Base-by-base conservation (phyloP, 2,113 vertebrate genomes). In the Ctenomys sociabilis region DNA sequence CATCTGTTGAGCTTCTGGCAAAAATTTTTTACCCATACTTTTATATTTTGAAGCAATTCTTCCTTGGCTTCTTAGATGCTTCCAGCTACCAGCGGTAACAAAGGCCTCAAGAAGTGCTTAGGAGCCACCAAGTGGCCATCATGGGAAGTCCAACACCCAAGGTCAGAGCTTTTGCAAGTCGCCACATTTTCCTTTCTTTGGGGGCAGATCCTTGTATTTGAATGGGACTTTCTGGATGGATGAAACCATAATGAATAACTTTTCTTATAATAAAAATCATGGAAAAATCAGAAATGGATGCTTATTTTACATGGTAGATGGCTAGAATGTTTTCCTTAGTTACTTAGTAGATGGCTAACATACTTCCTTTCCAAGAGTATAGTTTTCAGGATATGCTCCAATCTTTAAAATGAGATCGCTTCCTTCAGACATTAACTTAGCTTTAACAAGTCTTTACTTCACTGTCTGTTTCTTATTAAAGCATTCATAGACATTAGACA, bases 41-140 rank as follows among this genome's bases (percentile, higher is more conserved):
- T 86, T 86, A 16, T 75, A 16, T 81, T 94, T 92, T n/a, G 32
- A 28, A 40, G 22, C 7, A 6, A 37, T 93, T 59, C 52, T 32
- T 52, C 14, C 30, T 66, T 49, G 13, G 63, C 52, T 21, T 64
- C 0, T 0, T 12, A 72, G 45, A 32, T 40, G 10, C n/a, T 35
- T 24, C 43, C 54, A 13, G 14, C 4, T n/a, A 61, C 30, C n/a
- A 2, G 2, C 26, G 0, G 26, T 24, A 61, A 43, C 64, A 32
- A 45, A 92, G 40, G 35, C 21, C 52, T 63, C 14, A 3, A 49
- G 17, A 52, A 40, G 73, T 83, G 17, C 66, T 93, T 21, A 87
- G 86, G 81, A 81, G 86, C 81, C 92, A 54, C 89, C 90, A 77
- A 49, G 75, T 63, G 89, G 66, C 66, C 89, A 70, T 63, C 10